phyloP scores from a whole-genome alignment of 2,888 invertebrate genomes.

The Epinotia demarniana region DNA sequence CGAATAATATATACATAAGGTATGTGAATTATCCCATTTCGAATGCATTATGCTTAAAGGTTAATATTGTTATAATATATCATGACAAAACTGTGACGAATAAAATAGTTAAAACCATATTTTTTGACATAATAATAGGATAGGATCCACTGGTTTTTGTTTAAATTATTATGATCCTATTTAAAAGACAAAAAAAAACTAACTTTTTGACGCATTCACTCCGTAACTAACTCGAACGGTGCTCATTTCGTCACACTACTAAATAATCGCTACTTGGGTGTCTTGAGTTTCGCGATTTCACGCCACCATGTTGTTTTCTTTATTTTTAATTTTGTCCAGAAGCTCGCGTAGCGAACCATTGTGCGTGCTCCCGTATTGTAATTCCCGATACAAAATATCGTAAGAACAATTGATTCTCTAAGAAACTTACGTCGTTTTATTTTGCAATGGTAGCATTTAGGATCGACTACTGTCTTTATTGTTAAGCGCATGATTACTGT shows the following conservation, averaged over 20 bases:
- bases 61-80: background rate
- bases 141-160: background rate
- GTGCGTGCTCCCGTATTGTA: constrained; percentile 54
- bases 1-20: too few relatives aligned
- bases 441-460: constrained; percentile 15
- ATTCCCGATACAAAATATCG: constrained; percentile 3
- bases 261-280: constrained; percentile 69
- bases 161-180: background rate
- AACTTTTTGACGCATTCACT: constrained; percentile 28
- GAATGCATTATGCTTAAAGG: too few relatives aligned
- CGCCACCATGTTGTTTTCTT: constrained; percentile 59
- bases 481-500: constrained; percentile 42
- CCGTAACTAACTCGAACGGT: constrained; percentile 53
- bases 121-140: background rate
- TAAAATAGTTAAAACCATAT: background rate
- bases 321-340: constrained; percentile 59
- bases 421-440: constrained; percentile 22
- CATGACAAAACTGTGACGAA: background rate
- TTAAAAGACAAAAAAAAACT: constrained; percentile 3
- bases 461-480: constrained; percentile 51
- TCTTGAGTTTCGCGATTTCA: constrained; percentile 74
- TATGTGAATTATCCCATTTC: too few relatives aligned
- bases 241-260: constrained; percentile 60
- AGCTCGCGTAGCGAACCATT: constrained; percentile 61
- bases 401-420: background rate